Conservation (phyloP, 2,888 invertebrate species). For the Tiphia femorata region DNA sequence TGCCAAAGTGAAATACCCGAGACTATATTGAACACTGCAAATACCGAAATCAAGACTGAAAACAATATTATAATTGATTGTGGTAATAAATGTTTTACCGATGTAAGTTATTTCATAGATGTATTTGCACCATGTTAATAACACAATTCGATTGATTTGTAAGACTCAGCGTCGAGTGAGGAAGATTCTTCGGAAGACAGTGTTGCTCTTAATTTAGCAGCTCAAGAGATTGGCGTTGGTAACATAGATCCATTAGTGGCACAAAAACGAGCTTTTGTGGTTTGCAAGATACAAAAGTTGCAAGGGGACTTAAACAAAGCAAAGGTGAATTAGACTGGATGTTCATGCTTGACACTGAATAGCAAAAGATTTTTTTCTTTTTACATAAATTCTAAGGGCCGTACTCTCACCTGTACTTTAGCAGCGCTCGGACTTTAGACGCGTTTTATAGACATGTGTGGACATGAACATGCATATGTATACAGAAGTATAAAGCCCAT, state of each 20-base stretch:
- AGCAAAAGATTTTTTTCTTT: no score
- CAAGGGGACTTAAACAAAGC: conserved; percentile 43
- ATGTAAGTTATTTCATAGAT: neutral
- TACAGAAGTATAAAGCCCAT: no score
- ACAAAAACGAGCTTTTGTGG: conserved; percentile 47
- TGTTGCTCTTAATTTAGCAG: conserved; percentile 34
- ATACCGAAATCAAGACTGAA: no score
- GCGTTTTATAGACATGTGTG: no score
- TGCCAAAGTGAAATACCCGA: no score
- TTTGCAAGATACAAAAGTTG: conserved; percentile 40
- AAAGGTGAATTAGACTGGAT: conserved; percentile 40
- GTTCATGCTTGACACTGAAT: no score
- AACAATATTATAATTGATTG: neutral
- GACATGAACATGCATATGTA: no score
- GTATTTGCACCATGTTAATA: neutral
- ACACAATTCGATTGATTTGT: neutral
- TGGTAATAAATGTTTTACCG: neutral
- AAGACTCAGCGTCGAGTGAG: neutral
- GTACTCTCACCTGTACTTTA: no score
- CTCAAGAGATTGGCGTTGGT: conserved; percentile 39
- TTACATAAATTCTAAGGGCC: no score
- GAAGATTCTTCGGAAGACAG: conserved; percentile 1
- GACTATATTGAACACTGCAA: no score
- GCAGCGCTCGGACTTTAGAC: no score
- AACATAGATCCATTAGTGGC: conserved; percentile 46